These are phyloP conservation scores for Candoia aspera DNA, from an alignment of 2,113 vertebrate species.

Conservation along the genomic window DNA sequence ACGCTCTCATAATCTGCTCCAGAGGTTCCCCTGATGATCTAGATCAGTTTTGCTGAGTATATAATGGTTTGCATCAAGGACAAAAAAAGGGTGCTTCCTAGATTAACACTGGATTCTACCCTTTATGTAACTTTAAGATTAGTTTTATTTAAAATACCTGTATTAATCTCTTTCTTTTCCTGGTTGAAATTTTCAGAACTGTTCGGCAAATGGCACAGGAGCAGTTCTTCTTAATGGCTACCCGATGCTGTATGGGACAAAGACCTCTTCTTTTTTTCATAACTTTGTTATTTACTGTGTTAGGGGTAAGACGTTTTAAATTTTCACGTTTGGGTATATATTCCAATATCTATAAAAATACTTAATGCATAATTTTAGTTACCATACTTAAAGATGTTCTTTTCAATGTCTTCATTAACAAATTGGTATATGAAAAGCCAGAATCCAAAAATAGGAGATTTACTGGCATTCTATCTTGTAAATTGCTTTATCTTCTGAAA, in stretches of 20 bases:
- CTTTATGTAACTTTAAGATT: background rate
- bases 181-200: conserved; percentile 76
- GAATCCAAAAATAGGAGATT: background rate
- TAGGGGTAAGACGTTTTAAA: conserved; percentile 83
- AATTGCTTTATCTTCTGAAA: background rate
- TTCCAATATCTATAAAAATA: background rate
- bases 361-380: background rate
- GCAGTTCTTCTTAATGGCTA: conserved; percentile 99
- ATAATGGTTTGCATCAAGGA: background rate
- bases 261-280: conserved; percentile 98
- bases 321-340: background rate
- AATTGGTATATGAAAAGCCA: background rate
- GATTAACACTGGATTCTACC: background rate
- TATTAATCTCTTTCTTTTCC: background rate
- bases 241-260: conserved; percentile 98
- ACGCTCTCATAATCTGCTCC: background rate
- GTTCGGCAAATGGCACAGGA: conserved; percentile 99
- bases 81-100: background rate
- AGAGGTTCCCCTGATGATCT: background rate
- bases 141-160: background rate
- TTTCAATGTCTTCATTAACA: background rate
- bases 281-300: conserved; percentile 96
- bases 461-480: background rate
- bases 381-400: background rate
- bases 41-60: background rate